phyloP scores from a whole-genome alignment of 2,113 vertebrate species.

The Pollimyrus isidori region DNA sequence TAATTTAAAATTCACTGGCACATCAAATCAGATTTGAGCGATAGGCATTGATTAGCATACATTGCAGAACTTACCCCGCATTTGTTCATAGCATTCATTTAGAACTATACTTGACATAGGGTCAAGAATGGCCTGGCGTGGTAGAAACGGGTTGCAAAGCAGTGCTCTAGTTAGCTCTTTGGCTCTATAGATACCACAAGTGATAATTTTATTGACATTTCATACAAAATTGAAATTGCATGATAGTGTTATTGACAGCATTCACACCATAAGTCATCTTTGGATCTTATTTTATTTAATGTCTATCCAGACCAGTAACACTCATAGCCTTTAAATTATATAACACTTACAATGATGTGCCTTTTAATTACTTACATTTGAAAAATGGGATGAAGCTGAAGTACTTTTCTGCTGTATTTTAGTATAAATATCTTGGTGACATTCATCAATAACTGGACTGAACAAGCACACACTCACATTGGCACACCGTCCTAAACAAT shows the following conservation, averaged over 20 bases:
- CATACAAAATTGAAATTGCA: background rate
- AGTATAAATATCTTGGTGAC: background rate
- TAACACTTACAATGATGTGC: background rate
- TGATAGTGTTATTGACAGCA: background rate
- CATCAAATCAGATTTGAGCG: too few relatives aligned
- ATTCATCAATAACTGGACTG: background rate
- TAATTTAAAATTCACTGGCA: too few relatives aligned
- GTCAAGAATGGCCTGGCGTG: too few relatives aligned
- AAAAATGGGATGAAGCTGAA: background rate
- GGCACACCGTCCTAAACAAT: background rate
- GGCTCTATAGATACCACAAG: background rate
- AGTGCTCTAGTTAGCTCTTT: background rate
- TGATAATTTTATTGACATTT: constrained; percentile 1
- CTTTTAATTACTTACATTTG: background rate
- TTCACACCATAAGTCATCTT: background rate
- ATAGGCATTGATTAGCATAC: too few relatives aligned
- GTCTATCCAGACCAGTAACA: background rate
- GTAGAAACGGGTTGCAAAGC: too few relatives aligned
- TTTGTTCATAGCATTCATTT: too few relatives aligned
- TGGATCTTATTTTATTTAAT: constrained; percentile 7
- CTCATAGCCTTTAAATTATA: background rate
- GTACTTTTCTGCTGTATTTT: background rate
- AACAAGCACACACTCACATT: background rate
- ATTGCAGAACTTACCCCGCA: too few relatives aligned
- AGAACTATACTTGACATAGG: too few relatives aligned